A percentile compares a stretch with the other conserved stretches of the same genome.
Conservation (phyloP, 2,797 vertebrate species). For the Perodicticus potto region DNA sequence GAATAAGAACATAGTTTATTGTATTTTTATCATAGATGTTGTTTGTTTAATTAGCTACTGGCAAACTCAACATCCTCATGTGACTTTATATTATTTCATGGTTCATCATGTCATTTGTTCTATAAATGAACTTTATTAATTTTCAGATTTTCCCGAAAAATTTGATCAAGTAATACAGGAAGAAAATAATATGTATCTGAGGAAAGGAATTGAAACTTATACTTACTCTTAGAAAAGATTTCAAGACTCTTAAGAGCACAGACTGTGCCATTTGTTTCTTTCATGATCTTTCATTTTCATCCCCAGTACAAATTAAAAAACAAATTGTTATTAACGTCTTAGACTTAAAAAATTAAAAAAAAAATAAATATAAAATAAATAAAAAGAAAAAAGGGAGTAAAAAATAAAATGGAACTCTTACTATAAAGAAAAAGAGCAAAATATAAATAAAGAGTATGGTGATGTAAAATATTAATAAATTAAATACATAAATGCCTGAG, state of each 20-base stretch:
- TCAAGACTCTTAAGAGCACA: neutral
- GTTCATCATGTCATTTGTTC: neutral
- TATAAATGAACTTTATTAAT: slow-evolving; percentile 44
- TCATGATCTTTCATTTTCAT: neutral
- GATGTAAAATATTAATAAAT: neutral
- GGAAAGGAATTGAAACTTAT: neutral
- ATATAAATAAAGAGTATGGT: neutral
- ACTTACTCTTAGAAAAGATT: slow-evolving; percentile 40
- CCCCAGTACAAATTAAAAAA: neutral
- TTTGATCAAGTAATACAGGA: slow-evolving; percentile 38
- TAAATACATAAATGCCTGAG: neutral
- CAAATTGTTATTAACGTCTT: neutral
- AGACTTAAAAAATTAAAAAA: neutral
- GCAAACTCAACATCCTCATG: neutral
- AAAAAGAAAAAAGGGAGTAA: neutral
- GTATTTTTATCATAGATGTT: slow-evolving; percentile 9
- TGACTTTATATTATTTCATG: slow-evolving; percentile 11
- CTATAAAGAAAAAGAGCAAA: neutral
- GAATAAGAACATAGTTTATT: slow-evolving; percentile 30
- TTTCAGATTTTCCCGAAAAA: slow-evolving; percentile 31
- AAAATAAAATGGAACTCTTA: neutral
- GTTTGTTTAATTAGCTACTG: neutral
- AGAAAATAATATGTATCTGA: neutral
- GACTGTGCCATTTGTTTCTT: neutral
- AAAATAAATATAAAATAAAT: neutral